Evolutionary conservation across 2,113 vertebrate genomes (phyloP).

Genomic region (Hippocampus comes): DNA sequence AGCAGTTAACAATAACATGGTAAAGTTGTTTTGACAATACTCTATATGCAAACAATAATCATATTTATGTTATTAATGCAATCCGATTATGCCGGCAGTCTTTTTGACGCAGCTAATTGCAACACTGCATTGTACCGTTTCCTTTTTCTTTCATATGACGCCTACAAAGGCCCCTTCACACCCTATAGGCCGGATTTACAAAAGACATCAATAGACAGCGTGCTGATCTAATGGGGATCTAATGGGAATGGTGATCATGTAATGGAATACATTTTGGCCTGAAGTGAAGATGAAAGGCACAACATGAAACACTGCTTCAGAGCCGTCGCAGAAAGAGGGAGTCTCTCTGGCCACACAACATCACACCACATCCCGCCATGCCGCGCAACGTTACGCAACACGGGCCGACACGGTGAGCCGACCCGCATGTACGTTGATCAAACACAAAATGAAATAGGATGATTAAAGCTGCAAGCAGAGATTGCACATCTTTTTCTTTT

Average conservation of each 20-base stretch:
- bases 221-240: slow-evolving; percentile 42
- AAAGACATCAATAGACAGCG: slow-evolving; percentile 17
- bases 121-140: neutral
- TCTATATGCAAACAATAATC: neutral
- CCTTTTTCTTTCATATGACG: slow-evolving; percentile 19
- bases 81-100: neutral
- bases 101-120: neutral
- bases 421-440: neutral
- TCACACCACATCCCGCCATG: neutral
- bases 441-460: neutral
- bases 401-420: neutral
- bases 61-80: neutral
- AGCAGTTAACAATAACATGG: neutral
- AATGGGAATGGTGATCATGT: slow-evolving; percentile 54
- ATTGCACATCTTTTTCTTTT: neutral
- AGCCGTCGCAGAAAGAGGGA: slow-evolving; percentile 13
- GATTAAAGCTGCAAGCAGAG: neutral
- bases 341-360: neutral
- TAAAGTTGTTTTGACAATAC: neutral
- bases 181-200: slow-evolving; percentile 37
- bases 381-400: neutral
- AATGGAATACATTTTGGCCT: slow-evolving; percentile 54
- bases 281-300: slow-evolving; percentile 54
- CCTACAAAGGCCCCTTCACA: slow-evolving; percentile 27
- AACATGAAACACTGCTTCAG: slow-evolving; percentile 52